Evolutionary conservation across 2,113 vertebrate genomes (phyloP).

Genomic region (Sardina pilchardus): DNA sequence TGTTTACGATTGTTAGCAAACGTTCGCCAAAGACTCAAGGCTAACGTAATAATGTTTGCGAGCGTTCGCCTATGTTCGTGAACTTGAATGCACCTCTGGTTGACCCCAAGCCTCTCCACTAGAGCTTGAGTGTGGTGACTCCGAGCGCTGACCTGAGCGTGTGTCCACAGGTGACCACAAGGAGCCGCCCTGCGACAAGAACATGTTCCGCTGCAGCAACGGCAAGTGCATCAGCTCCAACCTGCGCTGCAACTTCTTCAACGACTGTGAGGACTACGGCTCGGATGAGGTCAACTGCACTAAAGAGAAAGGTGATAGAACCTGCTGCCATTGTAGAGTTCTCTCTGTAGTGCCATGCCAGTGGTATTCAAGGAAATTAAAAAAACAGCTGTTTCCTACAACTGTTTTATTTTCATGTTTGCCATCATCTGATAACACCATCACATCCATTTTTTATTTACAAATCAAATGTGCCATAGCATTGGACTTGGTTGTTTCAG

Average conservation of each 20-base stretch:
- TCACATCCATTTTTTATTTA: neutral
- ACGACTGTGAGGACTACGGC: conserved; percentile 92
- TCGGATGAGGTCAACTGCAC: conserved; percentile 84
- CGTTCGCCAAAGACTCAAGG: too few relatives aligned
- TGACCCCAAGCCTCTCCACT: neutral
- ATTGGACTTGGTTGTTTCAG: neutral
- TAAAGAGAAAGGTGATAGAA: conserved; percentile 56
- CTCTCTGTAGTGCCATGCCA: neutral
- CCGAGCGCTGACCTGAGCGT: neutral
- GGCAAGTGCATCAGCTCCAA: conserved; percentile 83
- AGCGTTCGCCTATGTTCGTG: too few relatives aligned
- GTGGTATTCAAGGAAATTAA: too few relatives aligned
- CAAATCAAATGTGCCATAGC: neutral
- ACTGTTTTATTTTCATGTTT: neutral
- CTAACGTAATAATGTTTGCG: too few relatives aligned
- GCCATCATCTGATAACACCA: neutral
- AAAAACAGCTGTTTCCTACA: neutral
- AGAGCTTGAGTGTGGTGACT: neutral
- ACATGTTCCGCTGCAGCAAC: conserved; percentile 85
- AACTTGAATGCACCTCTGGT: too few relatives aligned
- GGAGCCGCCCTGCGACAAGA: conserved; percentile 81
- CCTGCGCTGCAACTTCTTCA: conserved; percentile 90
- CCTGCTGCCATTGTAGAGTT: neutral
- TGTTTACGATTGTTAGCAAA: too few relatives aligned
- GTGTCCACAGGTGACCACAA: conserved; percentile 50